These are phyloP conservation scores for Exephanes ischioxanthus DNA, from an alignment of 2,888 invertebrate genomes.

Conservation along the genomic window DNA sequence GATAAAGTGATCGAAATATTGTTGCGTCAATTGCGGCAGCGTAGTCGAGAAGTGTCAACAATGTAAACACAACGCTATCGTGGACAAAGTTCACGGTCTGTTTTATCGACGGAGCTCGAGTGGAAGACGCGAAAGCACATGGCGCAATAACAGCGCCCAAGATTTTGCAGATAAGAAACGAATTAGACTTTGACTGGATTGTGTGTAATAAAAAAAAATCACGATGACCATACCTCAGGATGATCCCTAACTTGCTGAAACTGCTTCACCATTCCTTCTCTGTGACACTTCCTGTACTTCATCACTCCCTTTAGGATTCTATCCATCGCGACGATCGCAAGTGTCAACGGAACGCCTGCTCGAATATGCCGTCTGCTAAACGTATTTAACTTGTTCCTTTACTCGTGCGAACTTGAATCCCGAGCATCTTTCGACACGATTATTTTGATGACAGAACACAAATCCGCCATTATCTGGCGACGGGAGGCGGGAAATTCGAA, in stretches of 20 bases:
- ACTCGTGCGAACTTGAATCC: slow-evolving; percentile 45
- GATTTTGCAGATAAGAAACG: slow-evolving; percentile 2
- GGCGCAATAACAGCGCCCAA: not conserved
- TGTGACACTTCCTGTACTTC: slow-evolving; percentile 93
- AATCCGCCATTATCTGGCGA: slow-evolving; percentile 70
- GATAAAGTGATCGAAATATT: not conserved
- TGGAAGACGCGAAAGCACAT: not conserved
- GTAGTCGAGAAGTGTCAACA: not conserved
- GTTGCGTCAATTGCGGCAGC: not conserved
- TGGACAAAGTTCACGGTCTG: not conserved
- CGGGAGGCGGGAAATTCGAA: slow-evolving; percentile 41
- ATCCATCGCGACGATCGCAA: slow-evolving; percentile 88
- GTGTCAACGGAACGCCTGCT: not conserved
- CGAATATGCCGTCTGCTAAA: slow-evolving; percentile 3
- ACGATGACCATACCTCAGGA: slow-evolving; percentile 90
- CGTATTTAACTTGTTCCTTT: not conserved
- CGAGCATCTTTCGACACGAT: slow-evolving; percentile 51
- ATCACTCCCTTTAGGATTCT: slow-evolving; percentile 95
- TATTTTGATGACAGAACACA: slow-evolving; percentile 70
- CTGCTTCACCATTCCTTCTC: slow-evolving; percentile 96
- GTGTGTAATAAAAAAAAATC: slow-evolving; percentile 16
- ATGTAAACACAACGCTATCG: slow-evolving; percentile 2
- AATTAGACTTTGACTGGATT: slow-evolving; percentile 25
- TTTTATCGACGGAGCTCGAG: not conserved
- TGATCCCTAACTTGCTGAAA: slow-evolving; percentile 95